phyloP scores from a whole-genome alignment of 1,140 invertebrate species.

The Drosophila seguyi region DNA sequence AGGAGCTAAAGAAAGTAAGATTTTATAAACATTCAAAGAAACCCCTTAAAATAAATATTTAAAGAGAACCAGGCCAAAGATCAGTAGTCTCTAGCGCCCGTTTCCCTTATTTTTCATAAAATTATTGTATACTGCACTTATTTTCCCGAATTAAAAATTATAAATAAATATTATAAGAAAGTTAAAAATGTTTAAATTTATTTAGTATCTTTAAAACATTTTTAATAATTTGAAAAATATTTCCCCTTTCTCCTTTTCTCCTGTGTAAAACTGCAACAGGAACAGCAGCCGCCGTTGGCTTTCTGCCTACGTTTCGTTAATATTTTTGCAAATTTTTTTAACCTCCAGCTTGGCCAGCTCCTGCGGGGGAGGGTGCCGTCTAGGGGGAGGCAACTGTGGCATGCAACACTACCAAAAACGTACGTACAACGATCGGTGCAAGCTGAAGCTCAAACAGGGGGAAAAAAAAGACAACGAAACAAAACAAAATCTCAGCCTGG shows the following conservation, averaged over 20 bases:
- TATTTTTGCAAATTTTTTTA: slow-evolving; percentile 83
- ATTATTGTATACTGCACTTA: neutral
- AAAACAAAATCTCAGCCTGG: slow-evolving; percentile 56
- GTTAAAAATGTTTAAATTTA: neutral
- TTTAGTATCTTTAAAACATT: neutral
- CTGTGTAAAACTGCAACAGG: slow-evolving; percentile 34
- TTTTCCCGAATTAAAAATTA: neutral
- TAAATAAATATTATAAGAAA: neutral
- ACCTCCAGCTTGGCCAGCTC: slow-evolving; percentile 78
- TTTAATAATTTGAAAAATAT: neutral
- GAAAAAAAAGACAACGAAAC: slow-evolving; percentile 12
- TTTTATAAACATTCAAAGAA: too few relatives aligned
- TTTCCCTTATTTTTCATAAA: neutral
- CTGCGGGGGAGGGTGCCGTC: slow-evolving; percentile 37
- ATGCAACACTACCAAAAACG: slow-evolving; percentile 62
- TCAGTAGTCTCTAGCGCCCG: accelerated
- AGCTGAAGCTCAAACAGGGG: slow-evolving; percentile 12
- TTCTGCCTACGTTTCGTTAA: slow-evolving; percentile 80
- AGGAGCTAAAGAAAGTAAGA: accelerated
- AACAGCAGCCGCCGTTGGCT: slow-evolving; percentile 55
- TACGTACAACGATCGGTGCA: slow-evolving; percentile 51
- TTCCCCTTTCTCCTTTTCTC: neutral
- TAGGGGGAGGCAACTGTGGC: slow-evolving; percentile 36
- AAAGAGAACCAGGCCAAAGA: neutral
- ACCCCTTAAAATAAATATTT: neutral